Conservation (phyloP, 2,888 invertebrate genomes). For the Sussaba pulchella region DNA sequence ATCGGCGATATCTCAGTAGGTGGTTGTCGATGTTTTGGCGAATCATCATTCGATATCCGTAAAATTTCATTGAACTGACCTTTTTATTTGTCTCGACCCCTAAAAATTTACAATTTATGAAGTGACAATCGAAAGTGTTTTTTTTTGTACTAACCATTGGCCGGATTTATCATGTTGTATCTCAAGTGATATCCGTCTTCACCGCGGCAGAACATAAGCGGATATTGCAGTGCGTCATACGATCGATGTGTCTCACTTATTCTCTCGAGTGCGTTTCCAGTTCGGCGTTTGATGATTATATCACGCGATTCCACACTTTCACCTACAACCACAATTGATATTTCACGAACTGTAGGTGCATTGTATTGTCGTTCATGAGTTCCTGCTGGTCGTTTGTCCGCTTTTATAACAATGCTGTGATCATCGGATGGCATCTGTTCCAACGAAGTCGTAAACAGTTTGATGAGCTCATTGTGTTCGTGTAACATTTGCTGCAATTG, state of each 20-base stretch:
- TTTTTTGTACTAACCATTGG: slow-evolving; percentile 42
- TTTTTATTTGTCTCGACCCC: background rate
- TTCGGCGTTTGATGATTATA: too few species aligned
- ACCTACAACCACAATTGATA: too few species aligned
- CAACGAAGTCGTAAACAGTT: slow-evolving; percentile 66
- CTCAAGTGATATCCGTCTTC: slow-evolving; percentile 73
- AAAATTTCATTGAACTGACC: slow-evolving; percentile 64
- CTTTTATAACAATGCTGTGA: too few species aligned
- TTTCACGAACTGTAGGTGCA: too few species aligned
- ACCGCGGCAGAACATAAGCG: slow-evolving; percentile 76
- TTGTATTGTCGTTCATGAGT: too few species aligned
- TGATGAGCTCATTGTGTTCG: slow-evolving; percentile 67
- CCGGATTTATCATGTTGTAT: slow-evolving; percentile 63
- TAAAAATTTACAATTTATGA: background rate
- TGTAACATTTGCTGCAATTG: slow-evolving; percentile 66
- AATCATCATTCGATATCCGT: slow-evolving; percentile 28
- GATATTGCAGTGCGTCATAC: slow-evolving; percentile 82
- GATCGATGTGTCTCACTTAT: slow-evolving; percentile 51
- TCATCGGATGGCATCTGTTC: too few species aligned
- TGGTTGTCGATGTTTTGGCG: slow-evolving; percentile 10
- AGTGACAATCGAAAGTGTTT: slow-evolving; percentile 13
- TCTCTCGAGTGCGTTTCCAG: slow-evolving; percentile 5
- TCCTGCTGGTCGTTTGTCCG: too few species aligned
- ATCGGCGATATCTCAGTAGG: slow-evolving; percentile 4
- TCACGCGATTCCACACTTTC: too few species aligned